These are phyloP conservation scores for Pseudopodoces humilis DNA, from an alignment of 2,113 vertebrate species.

Conservation along the genomic window DNA sequence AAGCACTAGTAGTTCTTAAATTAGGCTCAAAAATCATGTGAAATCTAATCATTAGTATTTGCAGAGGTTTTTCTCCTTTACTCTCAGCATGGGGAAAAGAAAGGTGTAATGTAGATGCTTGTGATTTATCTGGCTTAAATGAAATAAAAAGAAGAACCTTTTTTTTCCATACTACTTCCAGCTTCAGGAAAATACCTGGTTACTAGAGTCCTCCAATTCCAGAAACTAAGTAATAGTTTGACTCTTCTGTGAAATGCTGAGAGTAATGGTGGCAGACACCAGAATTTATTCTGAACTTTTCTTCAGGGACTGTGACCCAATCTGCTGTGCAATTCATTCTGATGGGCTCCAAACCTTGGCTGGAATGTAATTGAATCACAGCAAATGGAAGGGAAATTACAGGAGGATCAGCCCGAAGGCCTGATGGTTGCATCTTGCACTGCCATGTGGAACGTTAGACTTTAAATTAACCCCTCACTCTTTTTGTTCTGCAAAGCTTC, in stretches of 20 bases:
- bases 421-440: constrained; percentile 10
- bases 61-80: constrained; percentile 5
- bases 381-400: constrained; percentile 27
- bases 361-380: constrained; percentile 22
- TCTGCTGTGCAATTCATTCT: constrained; percentile 8
- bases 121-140: not conserved
- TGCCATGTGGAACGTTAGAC: not conserved
- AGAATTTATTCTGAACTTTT: constrained; percentile 38
- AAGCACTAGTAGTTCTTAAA: not conserved
- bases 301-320: constrained; percentile 22
- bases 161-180: not conserved
- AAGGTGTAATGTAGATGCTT: not conserved
- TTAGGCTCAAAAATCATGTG: not conserved
- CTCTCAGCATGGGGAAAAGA: constrained; percentile 24
- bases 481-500: not conserved
- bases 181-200: not conserved
- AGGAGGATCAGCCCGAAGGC: not conserved
- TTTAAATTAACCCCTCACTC: constrained; percentile 13
- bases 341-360: constrained; percentile 10
- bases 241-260: constrained; percentile 39
- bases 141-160: not conserved
- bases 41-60: not conserved
- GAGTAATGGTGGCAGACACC: constrained; percentile 36
- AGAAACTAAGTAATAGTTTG: constrained; percentile 1
- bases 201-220: not conserved